A percentile compares a stretch with the other conserved stretches of the same genome.
phyloP scores from a whole-genome alignment of 2,113 vertebrate genomes.

The Ursus arctos region DNA sequence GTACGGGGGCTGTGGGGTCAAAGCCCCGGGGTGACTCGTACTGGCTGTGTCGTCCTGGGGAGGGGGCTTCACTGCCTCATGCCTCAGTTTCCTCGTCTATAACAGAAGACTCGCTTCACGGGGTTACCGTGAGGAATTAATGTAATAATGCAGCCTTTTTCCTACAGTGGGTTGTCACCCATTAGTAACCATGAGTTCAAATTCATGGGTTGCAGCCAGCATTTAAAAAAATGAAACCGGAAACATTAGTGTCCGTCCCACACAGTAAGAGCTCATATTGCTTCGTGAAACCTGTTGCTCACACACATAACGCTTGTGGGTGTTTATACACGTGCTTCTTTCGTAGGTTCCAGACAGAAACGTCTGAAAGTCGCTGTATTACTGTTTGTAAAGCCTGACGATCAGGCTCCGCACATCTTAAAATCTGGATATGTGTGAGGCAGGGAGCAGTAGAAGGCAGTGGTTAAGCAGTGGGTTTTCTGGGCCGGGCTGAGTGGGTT shows the following conservation, averaged over 20 bases:
- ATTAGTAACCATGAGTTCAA: background rate
- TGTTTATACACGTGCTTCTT: background rate
- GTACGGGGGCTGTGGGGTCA: background rate
- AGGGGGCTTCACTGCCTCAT: background rate
- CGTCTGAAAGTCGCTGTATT: background rate
- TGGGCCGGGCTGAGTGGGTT: background rate
- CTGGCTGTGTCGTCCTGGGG: background rate
- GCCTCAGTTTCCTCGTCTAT: background rate
- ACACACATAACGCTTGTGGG: background rate
- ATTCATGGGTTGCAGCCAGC: background rate
- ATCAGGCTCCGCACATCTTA: background rate
- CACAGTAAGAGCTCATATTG: background rate
- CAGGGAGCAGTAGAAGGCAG: background rate
- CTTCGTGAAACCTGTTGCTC: background rate
- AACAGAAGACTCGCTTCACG: background rate
- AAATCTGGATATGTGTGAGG: background rate
- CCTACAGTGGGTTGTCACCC: background rate
- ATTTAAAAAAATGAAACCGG: constrained; percentile 16
- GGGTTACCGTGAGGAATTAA: too few relatives aligned
- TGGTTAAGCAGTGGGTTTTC: background rate
- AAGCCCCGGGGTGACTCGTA: background rate
- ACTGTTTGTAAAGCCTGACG: constrained; percentile 12
- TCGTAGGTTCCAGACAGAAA: background rate
- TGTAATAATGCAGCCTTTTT: too few relatives aligned
- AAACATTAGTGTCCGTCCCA: background rate